phyloP scores from a whole-genome alignment of 2,797 vertebrate species.

The Oophaga sylvatica region DNA sequence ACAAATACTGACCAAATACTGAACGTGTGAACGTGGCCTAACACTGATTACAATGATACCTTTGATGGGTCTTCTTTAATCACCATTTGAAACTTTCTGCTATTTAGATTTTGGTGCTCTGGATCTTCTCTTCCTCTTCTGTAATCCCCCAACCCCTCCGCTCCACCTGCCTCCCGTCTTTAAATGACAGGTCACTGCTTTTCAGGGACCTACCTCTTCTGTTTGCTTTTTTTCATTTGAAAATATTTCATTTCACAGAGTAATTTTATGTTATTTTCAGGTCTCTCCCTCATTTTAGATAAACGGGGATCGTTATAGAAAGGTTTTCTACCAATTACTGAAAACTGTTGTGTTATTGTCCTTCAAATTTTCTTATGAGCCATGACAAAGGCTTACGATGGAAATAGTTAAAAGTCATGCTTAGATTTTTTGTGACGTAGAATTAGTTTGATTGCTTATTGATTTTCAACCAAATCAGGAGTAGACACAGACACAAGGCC shows the following conservation, averaged over 20 bases:
- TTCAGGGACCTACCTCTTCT: too few species aligned
- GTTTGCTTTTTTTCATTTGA: neutral
- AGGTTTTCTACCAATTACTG: neutral
- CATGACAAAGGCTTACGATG: conserved; percentile 6
- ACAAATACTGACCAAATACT: too few species aligned
- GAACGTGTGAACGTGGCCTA: too few species aligned
- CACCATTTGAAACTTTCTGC: too few species aligned
- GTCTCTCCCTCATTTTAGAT: neutral
- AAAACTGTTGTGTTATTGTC: neutral
- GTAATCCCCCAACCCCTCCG: too few species aligned
- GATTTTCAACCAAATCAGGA: neutral
- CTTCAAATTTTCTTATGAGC: neutral
- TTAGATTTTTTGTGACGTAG: neutral
- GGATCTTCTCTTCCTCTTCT: too few species aligned
- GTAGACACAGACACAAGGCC: too few species aligned
- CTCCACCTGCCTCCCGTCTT: too few species aligned
- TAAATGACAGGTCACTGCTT: too few species aligned
- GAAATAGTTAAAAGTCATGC: neutral
- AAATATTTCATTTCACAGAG: neutral
- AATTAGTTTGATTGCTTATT: neutral
- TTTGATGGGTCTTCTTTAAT: too few species aligned
- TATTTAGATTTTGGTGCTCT: too few species aligned
- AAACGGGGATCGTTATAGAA: neutral
- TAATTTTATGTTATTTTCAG: neutral
- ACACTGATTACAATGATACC: too few species aligned